Evolutionary conservation across 2,113 vertebrate genomes (phyloP), one percentile per base, ranked within the genome.

Genomic region (Laticauda laticaudata): DNA sequence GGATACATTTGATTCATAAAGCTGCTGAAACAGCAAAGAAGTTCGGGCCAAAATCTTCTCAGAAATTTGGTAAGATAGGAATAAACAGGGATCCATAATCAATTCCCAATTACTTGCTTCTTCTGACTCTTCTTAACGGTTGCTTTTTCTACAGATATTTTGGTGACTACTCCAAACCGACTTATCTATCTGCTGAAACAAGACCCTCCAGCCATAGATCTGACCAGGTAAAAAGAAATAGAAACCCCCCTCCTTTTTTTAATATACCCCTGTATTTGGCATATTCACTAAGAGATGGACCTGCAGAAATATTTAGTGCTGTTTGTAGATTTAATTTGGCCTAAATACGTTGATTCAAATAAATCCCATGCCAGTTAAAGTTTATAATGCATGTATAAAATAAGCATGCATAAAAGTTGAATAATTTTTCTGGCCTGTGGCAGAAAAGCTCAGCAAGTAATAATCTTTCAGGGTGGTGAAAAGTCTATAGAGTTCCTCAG

Each of bases 101-200:
- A 88, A n/a, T 29, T 18, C 85, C 59, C 23, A 4, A 3, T 15
- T 2, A 0, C 14, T 29, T 29, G 43, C 2, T 7, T 7, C 23
- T 53, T 21, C 23, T 29, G 12, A 15, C 11, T 53, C 21, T 88
- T 1, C 29, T 64, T 7, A 45, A 61, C 12, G 8, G 2, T 0
- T n/a, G 53, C 92, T 3, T 93, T 59, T 96, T 7, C 86, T 53
- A 1, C 56, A 99, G 99, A 99, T 96, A 98, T 99, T 53, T 97
- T 99, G 43, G 99, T 99, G 94, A 99, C 98, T 18, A 99, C 99
- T 91, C 99, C 99, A 4, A 99, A 99, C 97, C 98, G 99, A 96
- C 97, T 99, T 0, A 97, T 99, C 95, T 99, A 98, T 96, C 97
- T 99, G 88, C 97, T 99, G 93, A 98, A 99, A 26, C 98, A 99